Conservation (phyloP, 2,888 invertebrate species). For the Lepidocyrtoides sp. region DNA sequence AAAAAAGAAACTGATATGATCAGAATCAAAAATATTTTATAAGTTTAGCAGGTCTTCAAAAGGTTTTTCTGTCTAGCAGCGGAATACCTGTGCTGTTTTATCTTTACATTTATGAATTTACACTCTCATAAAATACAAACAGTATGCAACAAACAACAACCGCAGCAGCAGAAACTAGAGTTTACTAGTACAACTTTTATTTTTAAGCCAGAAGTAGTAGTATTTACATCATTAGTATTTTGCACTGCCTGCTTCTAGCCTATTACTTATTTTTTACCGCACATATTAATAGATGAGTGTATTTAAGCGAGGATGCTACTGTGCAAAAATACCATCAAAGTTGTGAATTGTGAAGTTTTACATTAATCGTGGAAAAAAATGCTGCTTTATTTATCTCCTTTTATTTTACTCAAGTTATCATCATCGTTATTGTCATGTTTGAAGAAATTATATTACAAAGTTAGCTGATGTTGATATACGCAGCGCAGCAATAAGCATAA, state of each 20-base stretch:
- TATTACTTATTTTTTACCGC: not conserved
- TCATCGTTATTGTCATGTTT: constrained; percentile 33
- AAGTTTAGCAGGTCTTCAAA: too few relatives aligned
- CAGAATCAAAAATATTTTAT: too few relatives aligned
- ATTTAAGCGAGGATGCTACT: not conserved
- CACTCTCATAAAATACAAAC: not conserved
- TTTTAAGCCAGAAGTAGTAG: too few relatives aligned
- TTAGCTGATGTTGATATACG: not conserved
- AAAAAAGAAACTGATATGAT: too few relatives aligned
- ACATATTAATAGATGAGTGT: not conserved
- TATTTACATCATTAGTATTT: too few relatives aligned
- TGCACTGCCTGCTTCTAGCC: not conserved
- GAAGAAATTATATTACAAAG: not conserved
- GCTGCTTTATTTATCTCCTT: not conserved
- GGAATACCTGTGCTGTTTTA: too few relatives aligned
- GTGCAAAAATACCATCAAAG: constrained; percentile 35
- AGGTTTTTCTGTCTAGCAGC: too few relatives aligned
- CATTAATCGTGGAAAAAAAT: constrained; percentile 68
- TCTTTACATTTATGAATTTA: not conserved
- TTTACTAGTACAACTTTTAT: too few relatives aligned
- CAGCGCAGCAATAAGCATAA: too few relatives aligned
- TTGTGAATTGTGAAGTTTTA: constrained; percentile 1
- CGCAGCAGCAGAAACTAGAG: too few relatives aligned
- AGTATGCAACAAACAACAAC: not conserved
- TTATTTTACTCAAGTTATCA: constrained; percentile 1